Conservation (phyloP, 2,113 vertebrate species). For the Tragelaphus scriptus region DNA sequence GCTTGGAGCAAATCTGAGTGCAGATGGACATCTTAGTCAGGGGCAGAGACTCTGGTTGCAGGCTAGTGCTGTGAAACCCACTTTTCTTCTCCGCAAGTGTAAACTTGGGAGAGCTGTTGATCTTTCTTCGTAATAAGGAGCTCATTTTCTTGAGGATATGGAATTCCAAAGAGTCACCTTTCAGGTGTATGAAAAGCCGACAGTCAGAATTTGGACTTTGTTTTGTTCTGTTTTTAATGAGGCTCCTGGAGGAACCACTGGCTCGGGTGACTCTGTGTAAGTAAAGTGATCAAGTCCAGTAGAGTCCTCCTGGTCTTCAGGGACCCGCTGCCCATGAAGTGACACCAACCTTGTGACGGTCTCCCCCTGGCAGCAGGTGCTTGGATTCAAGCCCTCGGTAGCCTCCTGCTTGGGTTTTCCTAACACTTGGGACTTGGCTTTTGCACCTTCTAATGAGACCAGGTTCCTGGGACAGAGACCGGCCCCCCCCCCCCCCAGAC, state of each 20-base stretch:
- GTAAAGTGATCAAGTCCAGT: not conserved
- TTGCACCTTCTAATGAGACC: not conserved
- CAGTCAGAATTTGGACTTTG: not conserved
- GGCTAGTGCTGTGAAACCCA: not conserved
- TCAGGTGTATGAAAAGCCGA: not conserved
- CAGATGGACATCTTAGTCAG: not conserved
- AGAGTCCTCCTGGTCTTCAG: not conserved
- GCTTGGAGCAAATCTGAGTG: not conserved
- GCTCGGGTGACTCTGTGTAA: not conserved
- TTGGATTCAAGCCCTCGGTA: accelerated
- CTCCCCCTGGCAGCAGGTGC: not conserved
- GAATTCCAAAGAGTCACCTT: not conserved
- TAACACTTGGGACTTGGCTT: not conserved
- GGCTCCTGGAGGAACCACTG: not conserved
- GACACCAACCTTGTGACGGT: no score
- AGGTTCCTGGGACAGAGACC: not conserved
- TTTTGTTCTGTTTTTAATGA: not conserved
- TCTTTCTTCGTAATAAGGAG: not conserved
- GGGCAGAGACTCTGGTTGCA: not conserved
- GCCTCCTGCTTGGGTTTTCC: not conserved
- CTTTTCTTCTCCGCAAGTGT: not conserved
- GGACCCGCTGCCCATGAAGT: no score
- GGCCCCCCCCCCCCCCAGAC: accelerated
- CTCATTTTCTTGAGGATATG: not conserved
- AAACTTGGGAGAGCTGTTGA: not conserved